Base-by-base conservation (phyloP, 2,797 vertebrate genomes). In the Sciurus vulgaris region DNA sequence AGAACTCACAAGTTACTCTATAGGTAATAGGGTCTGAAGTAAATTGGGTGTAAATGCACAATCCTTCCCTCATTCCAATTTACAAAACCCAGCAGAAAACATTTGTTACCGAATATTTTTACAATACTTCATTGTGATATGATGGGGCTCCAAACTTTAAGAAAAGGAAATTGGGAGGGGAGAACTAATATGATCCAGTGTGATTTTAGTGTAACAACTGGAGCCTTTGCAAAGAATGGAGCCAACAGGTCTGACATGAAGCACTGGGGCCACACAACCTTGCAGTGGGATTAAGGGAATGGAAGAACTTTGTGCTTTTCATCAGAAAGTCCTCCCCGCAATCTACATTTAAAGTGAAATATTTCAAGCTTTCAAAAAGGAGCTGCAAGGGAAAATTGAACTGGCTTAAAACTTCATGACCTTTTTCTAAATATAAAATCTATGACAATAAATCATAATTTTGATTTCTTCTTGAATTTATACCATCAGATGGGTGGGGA, bases 41-140 rank as follows among this genome's bases (percentile, higher is more conserved):
- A 91, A 96, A 97, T 96, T 91, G 96, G 61, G 93, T 95, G 9
- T 96, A 96, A 96, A 97, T 96, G 94, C 77, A 93, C 51, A 88
- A 61, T 93, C 35, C 93, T 93, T 95, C 82, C 97, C 91, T 94
- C 96, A 89, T 97, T 97, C 30, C 13, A 94, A 95, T 88, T 72
- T 74, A 47, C 78, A 92, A 93, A 97, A 81, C 81, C 94, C 93
- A 93, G 95, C 84, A 96, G 86, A 97, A 96, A 97, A 96, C 93
- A 94, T 94, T 96, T 96, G 8, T 96, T 96, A 88, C 28, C 5
- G 73, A 97, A 15, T 96, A 93, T 83, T 96, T 97, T 94, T 97
- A 77, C 92, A 98, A 65, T 88, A 94, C 65, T 96, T 95, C 96
- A 79, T 83, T 95, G 97, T 96, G 69, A 44, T 85, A 76, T 93